Evolutionary conservation across 1,140 invertebrate genomes (phyloP), one percentile per base, ranked within the genome.

Genomic region (Listronotus oregonensis): DNA sequence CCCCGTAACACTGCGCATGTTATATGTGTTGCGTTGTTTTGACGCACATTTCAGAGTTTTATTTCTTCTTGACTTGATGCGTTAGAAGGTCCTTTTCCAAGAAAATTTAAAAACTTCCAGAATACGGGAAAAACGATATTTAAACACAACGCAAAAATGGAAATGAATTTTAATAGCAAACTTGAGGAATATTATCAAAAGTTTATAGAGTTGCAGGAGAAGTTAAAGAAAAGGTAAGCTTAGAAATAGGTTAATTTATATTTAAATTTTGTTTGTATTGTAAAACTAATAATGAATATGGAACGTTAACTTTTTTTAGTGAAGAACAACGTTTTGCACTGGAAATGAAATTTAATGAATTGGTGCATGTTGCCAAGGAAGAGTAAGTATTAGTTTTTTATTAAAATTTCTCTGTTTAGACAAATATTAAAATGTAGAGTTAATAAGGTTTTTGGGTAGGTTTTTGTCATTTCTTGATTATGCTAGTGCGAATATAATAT

Each of bases 311-410:
- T 39, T 55, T 60, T 58, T 75, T 61, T 61, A 78, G 77, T 58
- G 77, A 78, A 64, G 75, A 77, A 40, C 73, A 77, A 61, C 70
- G 77, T 9, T 50, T 77, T 17, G 66, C 71, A 66, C 64, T 78
- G 18, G 77, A 79, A 70, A 71, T 76, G 62, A 75, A 77, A 60
- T 77, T 76, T 52, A 77, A 77, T 50, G 71, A 75, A 68, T 74
- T 78, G 73, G 64, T 78, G 2, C 72, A 74, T 62, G 51, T 69
- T 7, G 71, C 72, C 12, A 71, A 70, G 62, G 73, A 77, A 56
- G 75, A 77, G 76, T 79, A 73, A 76, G 77, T 76, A 56, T 11
- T 54, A 27, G 1, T 27, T 27, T 27, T 27, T 27, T 27, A 27
- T 27, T 1, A 27, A 27, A 27, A 5, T 27, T 1, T 27, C 1